Conservation (phyloP, 37 sponge, comb jelly and placozoan species). For the Aplysina aerophoba region DNA sequence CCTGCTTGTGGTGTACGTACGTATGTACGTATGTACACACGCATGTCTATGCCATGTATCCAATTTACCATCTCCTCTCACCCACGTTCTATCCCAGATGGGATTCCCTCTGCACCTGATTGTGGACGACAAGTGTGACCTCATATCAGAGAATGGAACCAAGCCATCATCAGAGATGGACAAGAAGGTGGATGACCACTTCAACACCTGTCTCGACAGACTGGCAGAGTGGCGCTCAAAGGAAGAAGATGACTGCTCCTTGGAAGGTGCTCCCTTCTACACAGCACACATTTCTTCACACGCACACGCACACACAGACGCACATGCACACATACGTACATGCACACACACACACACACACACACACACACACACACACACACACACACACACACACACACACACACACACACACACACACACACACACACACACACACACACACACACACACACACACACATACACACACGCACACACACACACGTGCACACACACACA, state of each 20-base stretch:
- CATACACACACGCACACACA: constrained; percentile 33
- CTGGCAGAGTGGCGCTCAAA: constrained; percentile 77
- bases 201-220: constrained; percentile 73
- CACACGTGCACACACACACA: constrained; percentile 22
- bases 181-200: constrained; percentile 68
- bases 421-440: constrained; percentile 41
- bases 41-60: neutral
- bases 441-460: constrained; percentile 39
- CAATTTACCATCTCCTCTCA: neutral
- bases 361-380: constrained; percentile 16
- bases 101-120: constrained; percentile 48
- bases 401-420: constrained; percentile 18
- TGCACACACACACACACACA: constrained; percentile 14
- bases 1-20: neutral
- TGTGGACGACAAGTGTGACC: constrained; percentile 76
- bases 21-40: neutral
- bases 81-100: neutral
- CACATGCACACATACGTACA: constrained; percentile 42
- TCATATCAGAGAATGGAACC: constrained; percentile 67
- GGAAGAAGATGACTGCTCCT: constrained; percentile 41
- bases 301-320: constrained; percentile 39
- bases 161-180: constrained; percentile 43
- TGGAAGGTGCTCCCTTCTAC: constrained; percentile 42
- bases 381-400: constrained; percentile 28
- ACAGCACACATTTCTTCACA: constrained; percentile 14